These are phyloP conservation scores for Carollia perspicillata DNA, from an alignment of 2,113 vertebrate genomes.

Conservation along the genomic window DNA sequence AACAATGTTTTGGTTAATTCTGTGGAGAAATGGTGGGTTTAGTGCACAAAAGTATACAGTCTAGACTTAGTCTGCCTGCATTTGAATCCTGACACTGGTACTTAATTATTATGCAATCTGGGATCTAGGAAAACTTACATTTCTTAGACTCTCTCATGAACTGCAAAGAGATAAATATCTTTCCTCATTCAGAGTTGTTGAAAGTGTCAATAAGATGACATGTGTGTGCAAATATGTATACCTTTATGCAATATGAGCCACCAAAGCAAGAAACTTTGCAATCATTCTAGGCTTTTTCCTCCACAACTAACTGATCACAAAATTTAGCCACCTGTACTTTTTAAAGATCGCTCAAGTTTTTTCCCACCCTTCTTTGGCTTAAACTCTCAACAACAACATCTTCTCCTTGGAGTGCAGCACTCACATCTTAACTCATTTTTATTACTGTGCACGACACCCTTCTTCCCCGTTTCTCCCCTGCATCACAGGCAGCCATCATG, in stretches of 20 bases:
- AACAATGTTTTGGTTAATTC: background rate
- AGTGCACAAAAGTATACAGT: too few species aligned
- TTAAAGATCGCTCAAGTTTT: background rate
- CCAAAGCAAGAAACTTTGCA: background rate
- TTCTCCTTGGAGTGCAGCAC: background rate
- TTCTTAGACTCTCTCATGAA: background rate
- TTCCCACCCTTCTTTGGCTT: background rate
- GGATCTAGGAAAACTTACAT: background rate
- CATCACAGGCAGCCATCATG: background rate
- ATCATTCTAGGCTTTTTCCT: background rate
- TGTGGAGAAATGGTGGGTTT: background rate
- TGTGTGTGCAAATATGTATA: background rate
- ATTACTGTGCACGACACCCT: background rate
- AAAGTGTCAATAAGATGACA: background rate
- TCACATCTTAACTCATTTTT: background rate
- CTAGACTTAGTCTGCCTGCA: background rate
- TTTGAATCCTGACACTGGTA: background rate
- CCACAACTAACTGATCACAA: background rate
- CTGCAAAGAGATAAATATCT: background rate
- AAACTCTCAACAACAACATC: background rate
- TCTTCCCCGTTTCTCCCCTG: background rate
- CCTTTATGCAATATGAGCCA: background rate
- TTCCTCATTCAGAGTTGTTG: background rate
- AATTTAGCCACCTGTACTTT: background rate
- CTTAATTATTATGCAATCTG: background rate